Evolutionary conservation across 2,888 invertebrate genomes (phyloP).

Genomic region (Crocallis elinguaria): DNA sequence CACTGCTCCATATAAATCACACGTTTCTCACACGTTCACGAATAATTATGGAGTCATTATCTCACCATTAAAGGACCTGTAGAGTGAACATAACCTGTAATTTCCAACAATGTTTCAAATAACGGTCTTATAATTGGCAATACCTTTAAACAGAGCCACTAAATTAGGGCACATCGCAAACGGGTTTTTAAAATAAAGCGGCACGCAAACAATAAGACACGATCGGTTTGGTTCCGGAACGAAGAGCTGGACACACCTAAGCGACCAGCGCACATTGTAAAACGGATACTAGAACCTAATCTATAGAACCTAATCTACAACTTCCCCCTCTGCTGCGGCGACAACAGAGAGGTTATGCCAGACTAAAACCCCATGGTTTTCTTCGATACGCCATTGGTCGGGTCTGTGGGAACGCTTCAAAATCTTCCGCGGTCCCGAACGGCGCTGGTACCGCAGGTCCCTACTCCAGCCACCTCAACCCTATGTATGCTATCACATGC

Average conservation of each 20-base stretch:
- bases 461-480: too few relatives aligned
- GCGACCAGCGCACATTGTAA: constrained; percentile 6
- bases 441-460: too few relatives aligned
- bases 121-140: constrained; percentile 29
- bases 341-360: not conserved
- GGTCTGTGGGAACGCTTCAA: too few relatives aligned
- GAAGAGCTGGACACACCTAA: constrained; percentile 1
- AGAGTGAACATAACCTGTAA: constrained; percentile 8
- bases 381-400: too few relatives aligned
- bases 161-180: constrained; percentile 34
- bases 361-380: too few relatives aligned
- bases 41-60: not conserved
- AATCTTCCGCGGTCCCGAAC: too few relatives aligned
- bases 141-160: constrained; percentile 27
- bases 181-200: constrained; percentile 34
- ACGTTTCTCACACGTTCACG: too few relatives aligned
- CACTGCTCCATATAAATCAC: too few relatives aligned
- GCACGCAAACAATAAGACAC: constrained; percentile 37
- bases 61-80: constrained; percentile 10
- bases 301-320: too few relatives aligned
- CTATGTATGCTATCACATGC: too few relatives aligned
- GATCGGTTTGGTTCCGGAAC: constrained; percentile 20
- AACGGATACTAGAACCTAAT: too few relatives aligned
- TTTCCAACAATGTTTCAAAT: constrained; percentile 27
- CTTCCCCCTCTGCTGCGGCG: too few relatives aligned